Base-by-base conservation (phyloP, 2,888 invertebrate genomes). In the Cylindroiulus punctatus region DNA sequence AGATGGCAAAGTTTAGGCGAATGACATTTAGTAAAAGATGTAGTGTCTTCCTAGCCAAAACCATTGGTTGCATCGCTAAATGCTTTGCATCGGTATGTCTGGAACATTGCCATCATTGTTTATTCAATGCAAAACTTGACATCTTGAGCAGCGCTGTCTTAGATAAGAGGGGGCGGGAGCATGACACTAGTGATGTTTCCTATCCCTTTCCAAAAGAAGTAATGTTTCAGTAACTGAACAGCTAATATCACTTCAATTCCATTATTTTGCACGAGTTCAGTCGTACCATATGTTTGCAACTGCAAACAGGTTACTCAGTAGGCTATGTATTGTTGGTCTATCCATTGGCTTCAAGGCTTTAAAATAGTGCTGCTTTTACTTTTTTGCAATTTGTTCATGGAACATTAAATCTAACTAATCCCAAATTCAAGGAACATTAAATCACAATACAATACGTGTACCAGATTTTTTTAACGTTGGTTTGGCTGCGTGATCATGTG, bases 91-190 rank as follows among this genome's bases (percentile, higher is more conserved):
- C 32, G 76, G 76, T 30, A 76, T 76, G 76, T 17, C 14, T 30
- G 30, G 76, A 76, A 76, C 76, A 32, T 7, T 30, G 76, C 76
- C 76, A 76, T 30, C 76, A 30, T 65, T 65, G 65, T 65, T 52
- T n/a, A n/a, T 10, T 22, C 22, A 22, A 65, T 65, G 57, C 57
- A 65, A 65, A 65, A 65, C 76, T 76, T 14, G 22, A 22, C 30
- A 30, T 76, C 17, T 30, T 17, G 30, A 76, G 30, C 36, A 36
- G 10, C 12, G 17, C 7, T 65, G 26, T 10, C 8, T 12, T 0
- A n/a, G 52, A 52, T 52, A 3, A 52, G 52, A 14, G 52, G 5
- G n/a, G 30, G 30, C 12, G 76, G 44, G 10, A 26, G 26, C 76
- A 30, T 76, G 30, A 26, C 30, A 14, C 17, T 12, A 30, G 76